These are phyloP conservation scores for Eristalis pertinax DNA, from an alignment of 2,888 invertebrate species.

Conservation along the genomic window DNA sequence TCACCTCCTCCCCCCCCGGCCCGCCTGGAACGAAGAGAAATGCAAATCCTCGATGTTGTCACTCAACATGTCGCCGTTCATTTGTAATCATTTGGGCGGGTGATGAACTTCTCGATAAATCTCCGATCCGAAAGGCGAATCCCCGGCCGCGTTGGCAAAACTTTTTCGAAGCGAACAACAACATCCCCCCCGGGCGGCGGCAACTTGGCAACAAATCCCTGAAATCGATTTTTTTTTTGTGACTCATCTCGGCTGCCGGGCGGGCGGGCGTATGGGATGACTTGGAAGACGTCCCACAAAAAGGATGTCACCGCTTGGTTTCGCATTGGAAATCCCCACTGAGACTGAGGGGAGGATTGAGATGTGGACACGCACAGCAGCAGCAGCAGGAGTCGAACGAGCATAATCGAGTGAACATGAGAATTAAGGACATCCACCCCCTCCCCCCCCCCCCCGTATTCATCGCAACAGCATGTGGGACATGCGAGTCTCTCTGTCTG, in stretches of 20 bases:
- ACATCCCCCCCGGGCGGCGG: constrained; percentile 1
- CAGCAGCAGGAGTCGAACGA: constrained; percentile 1
- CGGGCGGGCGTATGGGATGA: neutral
- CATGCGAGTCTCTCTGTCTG: neutral
- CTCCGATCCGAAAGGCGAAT: constrained; percentile 21
- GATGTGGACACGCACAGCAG: constrained; percentile 32
- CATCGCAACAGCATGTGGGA: constrained; percentile 11
- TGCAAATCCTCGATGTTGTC: constrained; percentile 52
- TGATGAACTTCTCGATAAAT: constrained; percentile 44
- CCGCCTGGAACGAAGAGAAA: neutral
- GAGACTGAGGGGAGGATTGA: neutral
- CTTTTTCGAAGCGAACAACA: constrained; percentile 3
- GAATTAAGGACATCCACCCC: constrained; percentile 34
- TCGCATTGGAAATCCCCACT: constrained; percentile 33
- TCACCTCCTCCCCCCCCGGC: neutral
- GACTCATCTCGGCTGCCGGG: constrained; percentile 25
- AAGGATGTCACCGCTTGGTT: constrained; percentile 27
- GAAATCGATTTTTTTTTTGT: constrained; percentile 29
- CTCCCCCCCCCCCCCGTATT: no score
- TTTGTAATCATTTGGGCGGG: constrained; percentile 59
- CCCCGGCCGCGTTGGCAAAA: constrained; percentile 5
- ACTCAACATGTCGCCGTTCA: constrained; percentile 51
- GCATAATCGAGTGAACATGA: constrained; percentile 41
- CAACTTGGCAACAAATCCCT: constrained; percentile 14
- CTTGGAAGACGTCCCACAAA: constrained; percentile 8